These are phyloP conservation scores for Trachemys scripta DNA, from an alignment of 2,113 vertebrate genomes.

Conservation along the genomic window DNA sequence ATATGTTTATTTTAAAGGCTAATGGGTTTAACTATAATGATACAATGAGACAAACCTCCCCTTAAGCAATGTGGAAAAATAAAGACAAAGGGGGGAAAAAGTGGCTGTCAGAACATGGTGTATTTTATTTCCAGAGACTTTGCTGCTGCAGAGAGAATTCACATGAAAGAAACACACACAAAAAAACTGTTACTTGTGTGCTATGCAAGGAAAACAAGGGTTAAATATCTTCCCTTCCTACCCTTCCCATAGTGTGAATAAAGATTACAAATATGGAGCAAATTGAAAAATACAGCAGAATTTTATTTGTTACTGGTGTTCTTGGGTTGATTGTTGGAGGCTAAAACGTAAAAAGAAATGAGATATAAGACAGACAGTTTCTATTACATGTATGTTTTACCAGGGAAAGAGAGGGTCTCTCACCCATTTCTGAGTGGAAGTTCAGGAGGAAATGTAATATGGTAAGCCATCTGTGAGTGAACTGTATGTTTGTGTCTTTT, in stretches of 20 bases:
- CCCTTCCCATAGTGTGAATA: not conserved
- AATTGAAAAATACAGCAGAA: not conserved
- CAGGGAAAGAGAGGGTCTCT: not conserved
- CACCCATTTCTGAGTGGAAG: slow-evolving; percentile 19
- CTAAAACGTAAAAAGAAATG: not conserved
- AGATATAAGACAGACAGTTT: slow-evolving; percentile 35
- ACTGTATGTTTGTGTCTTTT: not conserved
- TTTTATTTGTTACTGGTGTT: not conserved
- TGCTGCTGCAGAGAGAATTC: not conserved
- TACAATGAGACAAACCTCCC: not conserved
- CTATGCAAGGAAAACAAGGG: not conserved
- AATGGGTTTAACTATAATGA: not conserved
- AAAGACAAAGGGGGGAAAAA: not conserved
- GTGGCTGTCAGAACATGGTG: not conserved
- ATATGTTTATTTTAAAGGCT: not conserved
- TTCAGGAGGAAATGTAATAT: not conserved
- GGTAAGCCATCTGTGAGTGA: not conserved
- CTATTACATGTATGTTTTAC: not conserved
- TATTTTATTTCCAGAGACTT: not conserved
- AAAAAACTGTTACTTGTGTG: not conserved
- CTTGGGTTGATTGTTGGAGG: slow-evolving; percentile 32
- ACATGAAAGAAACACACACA: fast-evolving
- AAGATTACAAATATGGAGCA: not conserved
- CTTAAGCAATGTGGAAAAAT: fast-evolving
- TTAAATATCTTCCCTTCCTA: not conserved